Base-by-base conservation (phyloP, 1,140 invertebrate species). In the Chironomus tepperi region DNA sequence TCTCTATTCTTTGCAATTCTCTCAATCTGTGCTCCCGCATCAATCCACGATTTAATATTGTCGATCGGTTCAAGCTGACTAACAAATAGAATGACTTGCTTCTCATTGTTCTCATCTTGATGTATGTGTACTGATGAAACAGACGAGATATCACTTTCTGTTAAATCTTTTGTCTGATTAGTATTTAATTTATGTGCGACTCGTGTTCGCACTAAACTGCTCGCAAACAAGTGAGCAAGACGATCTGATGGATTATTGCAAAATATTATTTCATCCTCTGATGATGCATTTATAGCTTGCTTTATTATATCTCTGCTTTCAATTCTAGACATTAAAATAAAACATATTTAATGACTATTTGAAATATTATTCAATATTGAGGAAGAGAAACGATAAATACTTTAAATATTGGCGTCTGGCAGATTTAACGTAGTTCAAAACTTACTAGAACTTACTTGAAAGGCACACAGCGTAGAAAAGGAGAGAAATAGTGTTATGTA, bases 61-160 rank as follows among this genome's bases (percentile, higher is more conserved):
- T 91, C 89, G 80, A 94, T 91, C 77, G 95, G 93, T 81, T 96
- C 94, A 80, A 89, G 90, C 0, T 92, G 90, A 0, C 92, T 93
- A n/a, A 94, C 90, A 81, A 96, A 92, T 18, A 94, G 87, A 0
- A 89, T 86, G 7, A 89, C 65, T 19, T n/a, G 12, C 1, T 15
- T 57, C 12, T 15, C 12, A n/a, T 57, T 57, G 8, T 15, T n/a
- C 9, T 57, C n/a, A 5, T 57, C 12, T 57, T 15, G 12, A 57
- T 57, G n/a, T 57, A n/a, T 5, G n/a, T 57, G 12, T 57, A 10
- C 12, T 12, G 24, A 34, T 34, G 24, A 34, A 34, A 34, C 24
- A 34, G 24, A 34, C 24, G 24, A 34, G 24, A 34, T 34, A 34
- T 34, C 24, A 34, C 24, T 34, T 34, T 34, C 24, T 34, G 24